Conservation (phyloP, 2,797 vertebrate genomes). For the Anguilla pacifica region DNA sequence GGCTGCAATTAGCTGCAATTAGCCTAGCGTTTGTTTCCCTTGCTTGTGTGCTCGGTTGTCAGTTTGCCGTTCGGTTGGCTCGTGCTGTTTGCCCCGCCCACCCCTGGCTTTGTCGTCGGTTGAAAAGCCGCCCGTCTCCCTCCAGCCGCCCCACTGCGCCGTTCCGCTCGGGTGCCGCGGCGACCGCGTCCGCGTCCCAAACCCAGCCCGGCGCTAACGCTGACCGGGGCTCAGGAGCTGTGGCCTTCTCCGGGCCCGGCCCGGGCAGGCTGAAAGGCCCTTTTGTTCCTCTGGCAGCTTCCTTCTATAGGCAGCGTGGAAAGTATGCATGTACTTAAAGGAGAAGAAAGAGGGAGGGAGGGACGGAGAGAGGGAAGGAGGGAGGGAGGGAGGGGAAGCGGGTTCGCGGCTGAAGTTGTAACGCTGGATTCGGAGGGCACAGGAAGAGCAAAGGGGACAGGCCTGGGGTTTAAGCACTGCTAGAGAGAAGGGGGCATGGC, state of each 20-base stretch:
- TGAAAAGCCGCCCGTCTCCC: not conserved
- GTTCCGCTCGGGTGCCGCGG: not conserved
- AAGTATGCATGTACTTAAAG: constrained; percentile 72
- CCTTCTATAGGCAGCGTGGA: constrained; percentile 68
- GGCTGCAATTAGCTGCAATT: not conserved
- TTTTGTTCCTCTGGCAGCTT: constrained; percentile 78
- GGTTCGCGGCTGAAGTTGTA: not conserved
- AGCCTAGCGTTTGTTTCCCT: not conserved
- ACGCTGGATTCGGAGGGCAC: not conserved
- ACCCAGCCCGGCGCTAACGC: not conserved
- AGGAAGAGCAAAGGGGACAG: not conserved
- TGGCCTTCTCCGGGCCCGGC: not conserved
- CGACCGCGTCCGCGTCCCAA: no score
- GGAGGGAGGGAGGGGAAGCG: not conserved
- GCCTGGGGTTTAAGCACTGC: not conserved
- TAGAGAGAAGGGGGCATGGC: not conserved
- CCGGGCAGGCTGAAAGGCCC: constrained; percentile 71
- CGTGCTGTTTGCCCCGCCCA: not conserved
- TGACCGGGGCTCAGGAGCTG: not conserved
- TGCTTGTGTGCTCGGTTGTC: not conserved
- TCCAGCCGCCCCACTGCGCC: not conserved
- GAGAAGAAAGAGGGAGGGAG: constrained; percentile 58
- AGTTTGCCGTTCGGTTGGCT: not conserved
- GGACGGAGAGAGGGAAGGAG: not conserved
- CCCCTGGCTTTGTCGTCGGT: not conserved